Evolutionary conservation across 92 coral and sea anemone species (phyloP).

Genomic region (Zoanthus gigantus): DNA sequence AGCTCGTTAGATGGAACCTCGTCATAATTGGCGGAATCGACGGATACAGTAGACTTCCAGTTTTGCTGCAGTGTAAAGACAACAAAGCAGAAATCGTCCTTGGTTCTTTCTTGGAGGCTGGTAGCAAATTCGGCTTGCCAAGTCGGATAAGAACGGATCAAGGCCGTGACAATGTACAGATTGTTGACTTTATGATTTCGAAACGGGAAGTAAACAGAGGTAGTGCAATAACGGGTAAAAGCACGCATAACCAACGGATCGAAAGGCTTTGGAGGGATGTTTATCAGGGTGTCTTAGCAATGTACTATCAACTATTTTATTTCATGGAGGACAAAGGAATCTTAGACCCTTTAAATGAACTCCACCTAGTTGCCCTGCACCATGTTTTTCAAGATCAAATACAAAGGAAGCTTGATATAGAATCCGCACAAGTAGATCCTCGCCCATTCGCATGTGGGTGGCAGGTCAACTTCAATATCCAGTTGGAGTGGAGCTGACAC

Average conservation of each 20-base stretch:
- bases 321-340: too few species aligned
- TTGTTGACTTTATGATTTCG: slow-evolving; percentile 6
- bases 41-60: slow-evolving; percentile 13
- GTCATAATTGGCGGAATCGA: background rate
- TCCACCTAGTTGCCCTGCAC: slow-evolving; percentile 55
- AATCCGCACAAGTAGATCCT: slow-evolving; percentile 47
- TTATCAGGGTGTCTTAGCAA: background rate
- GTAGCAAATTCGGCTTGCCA: slow-evolving; percentile 9
- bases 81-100: background rate
- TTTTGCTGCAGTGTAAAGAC: slow-evolving; percentile 14
- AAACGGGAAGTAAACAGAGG: slow-evolving; percentile 7
- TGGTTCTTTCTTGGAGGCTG: slow-evolving; percentile 3
- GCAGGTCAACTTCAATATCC: slow-evolving; percentile 52
- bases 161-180: background rate
- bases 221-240: slow-evolving; percentile 13
- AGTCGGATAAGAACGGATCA: slow-evolving; percentile 14
- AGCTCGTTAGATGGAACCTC: slow-evolving; percentile 22
- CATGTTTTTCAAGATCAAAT: slow-evolving; percentile 30
- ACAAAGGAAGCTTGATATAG: slow-evolving; percentile 37
- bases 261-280: slow-evolving; percentile 6
- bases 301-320: too few species aligned
- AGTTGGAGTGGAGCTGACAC: slow-evolving; percentile 48
- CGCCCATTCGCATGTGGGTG: slow-evolving; percentile 54
- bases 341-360: slow-evolving; percentile 17
- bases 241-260: slow-evolving; percentile 13